Evolutionary conservation across 2,797 vertebrate species (phyloP), one percentile per base, ranked within the genome.

Genomic region (Orientallactaga sibirica): DNA sequence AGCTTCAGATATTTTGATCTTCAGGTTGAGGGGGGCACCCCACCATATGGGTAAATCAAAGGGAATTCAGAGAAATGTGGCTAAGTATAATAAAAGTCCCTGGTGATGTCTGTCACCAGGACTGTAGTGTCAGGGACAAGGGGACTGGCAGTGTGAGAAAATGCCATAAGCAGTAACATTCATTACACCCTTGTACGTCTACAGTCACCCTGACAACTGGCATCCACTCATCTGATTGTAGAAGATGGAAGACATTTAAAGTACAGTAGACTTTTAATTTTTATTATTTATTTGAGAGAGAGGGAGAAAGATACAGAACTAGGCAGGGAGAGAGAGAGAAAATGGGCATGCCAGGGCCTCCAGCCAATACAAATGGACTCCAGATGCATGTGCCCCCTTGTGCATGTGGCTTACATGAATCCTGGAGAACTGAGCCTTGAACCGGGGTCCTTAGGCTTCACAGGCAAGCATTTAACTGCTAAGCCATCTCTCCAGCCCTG

Each of bases 141-240:
- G 33, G 82, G 68, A 15, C 3, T 76, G 25, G 22, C 8, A 41
- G 3, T 25, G 1, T n/a, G 22, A 48, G 78, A 64, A 88, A 77
- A 41, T 25, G 16, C 70, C 55, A n/a, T 16, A 9, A 74, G n/a
- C 19, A 58, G 52, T 62, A 68, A 12, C 1, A 41, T 61, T 84
- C 74, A 77, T 22, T 9, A 20, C 18, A 77, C 18, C 15, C 29
- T 86, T 41, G 52, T 12, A 1, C 1, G 5, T 70, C 43, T 61
- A 48, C 3, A 41, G 41, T 83, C 76, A 70, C 86, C 66, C 37
- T 82, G 75, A 90, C 52, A 90, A 81, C 83, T 58, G 14, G 18
- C 78, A 67, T 22, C 12, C 18, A 73, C 55, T 90, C 58, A 58
- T 58, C 75, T 95, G 78, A 79, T 92, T 88, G 66, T 41, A 52